Evolutionary conservation across 2,797 vertebrate species (phyloP).

Genomic region (Alosa sapidissima): DNA sequence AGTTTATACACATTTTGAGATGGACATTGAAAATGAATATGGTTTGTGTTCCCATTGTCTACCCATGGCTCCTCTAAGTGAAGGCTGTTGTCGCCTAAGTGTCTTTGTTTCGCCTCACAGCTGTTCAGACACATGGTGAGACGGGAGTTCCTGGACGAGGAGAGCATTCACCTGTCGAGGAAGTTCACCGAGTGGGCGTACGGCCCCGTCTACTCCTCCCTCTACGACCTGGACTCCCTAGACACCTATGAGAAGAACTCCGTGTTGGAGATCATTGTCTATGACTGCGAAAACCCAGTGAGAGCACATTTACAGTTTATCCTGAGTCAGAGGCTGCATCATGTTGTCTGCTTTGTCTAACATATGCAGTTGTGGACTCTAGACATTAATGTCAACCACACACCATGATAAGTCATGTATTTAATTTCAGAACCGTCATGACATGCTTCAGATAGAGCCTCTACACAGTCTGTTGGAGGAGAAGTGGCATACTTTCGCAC

Average conservation of each 20-base stretch:
- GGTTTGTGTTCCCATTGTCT: neutral
- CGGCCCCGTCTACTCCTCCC: conserved; percentile 87
- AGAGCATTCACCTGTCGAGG: conserved; percentile 87
- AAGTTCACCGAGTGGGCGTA: conserved; percentile 98
- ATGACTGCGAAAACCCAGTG: conserved; percentile 76
- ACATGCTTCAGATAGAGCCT: conserved; percentile 91
- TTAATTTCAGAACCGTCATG: conserved; percentile 84
- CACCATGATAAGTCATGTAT: neutral
- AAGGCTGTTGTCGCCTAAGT: neutral
- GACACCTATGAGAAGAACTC: conserved; percentile 88
- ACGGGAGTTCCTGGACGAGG: conserved; percentile 82
- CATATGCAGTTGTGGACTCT: no score
- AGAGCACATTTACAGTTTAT: neutral
- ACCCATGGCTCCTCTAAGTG: neutral
- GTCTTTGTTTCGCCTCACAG: conserved; percentile 61
- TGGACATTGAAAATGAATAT: neutral
- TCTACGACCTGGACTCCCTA: conserved; percentile 88
- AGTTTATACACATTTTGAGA: neutral
- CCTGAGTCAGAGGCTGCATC: neutral
- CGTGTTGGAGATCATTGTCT: conserved; percentile 88
- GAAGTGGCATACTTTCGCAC: conserved; percentile 89
- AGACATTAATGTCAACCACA: no score
- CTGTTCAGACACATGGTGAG: conserved; percentile 90
- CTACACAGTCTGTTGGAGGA: conserved; percentile 85
- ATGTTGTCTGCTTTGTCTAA: neutral